Base-by-base conservation (phyloP, 2,888 invertebrate genomes). In the Amphimallon solstitiale region DNA sequence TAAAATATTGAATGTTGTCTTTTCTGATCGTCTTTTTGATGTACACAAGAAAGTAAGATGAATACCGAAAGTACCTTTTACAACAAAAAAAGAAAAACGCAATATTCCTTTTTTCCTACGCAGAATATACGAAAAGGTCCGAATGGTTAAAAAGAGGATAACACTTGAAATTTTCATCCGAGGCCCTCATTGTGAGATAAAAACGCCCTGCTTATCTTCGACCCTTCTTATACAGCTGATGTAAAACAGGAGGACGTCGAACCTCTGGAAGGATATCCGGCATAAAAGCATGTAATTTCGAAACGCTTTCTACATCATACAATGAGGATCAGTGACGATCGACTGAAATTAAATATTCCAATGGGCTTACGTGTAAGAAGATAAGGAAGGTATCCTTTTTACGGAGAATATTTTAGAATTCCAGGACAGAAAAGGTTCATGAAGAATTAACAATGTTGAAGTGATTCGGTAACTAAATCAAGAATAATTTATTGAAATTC, bases 121-220 rank as follows among this genome's bases (percentile, higher is more conserved):
- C 6, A 29, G 9, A 29, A 29, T 29, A 29, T 5, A 29, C 9
- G 29, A 29, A 9, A 29, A 29, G 29, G 5, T 5, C 29, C 9
- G 29, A 29, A 29, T 29, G 29, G 5, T 29, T 29, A 48, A 48
- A 48, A 23, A 48, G 12, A 29, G 48, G 48, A 48, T 48, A 48
- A 48, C 29, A 48, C 29, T 48, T 48, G 48, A 48, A 48, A 48
- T 29, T 29, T 29, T 48, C 23, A 23, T 12, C 23, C n/a, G 14
- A 12, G 29, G 12, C 29, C 15, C 9, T 15, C 29, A 48, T 48
- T 48, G 48, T 48, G 21, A 23, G 29, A 48, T 29, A 34, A 48
- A 48, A 23, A 14, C 23, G 29, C 48, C 15, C 23, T n/a, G 48
- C 48, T 48, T 48, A 48, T 48, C 48, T 48, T 29, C 29, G 48